phyloP scores from a whole-genome alignment of 2,888 invertebrate genomes.

The Magallana nippona region DNA sequence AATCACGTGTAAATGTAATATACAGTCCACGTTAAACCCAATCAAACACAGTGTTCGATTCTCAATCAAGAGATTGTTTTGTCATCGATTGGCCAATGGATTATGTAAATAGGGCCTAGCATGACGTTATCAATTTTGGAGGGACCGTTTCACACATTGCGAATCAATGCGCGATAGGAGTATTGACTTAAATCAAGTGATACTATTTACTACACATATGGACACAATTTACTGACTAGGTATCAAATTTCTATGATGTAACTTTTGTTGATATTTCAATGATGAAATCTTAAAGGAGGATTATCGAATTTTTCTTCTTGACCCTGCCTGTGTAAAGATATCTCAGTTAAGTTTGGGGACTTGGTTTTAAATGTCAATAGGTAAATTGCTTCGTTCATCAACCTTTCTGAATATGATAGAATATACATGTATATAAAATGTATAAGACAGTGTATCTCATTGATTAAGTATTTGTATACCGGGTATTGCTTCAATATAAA shows the following conservation, averaged over 20 bases:
- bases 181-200: conserved; percentile 5
- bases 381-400: too few relatives aligned
- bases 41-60: neutral
- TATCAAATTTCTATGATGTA: conserved; percentile 8
- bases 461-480: too few relatives aligned
- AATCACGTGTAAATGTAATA: neutral
- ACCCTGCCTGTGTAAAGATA: neutral
- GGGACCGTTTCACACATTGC: conserved; percentile 10
- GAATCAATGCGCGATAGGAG: conserved; percentile 4
- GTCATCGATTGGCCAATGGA: neutral
- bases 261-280: neutral
- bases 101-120: neutral
- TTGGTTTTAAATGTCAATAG: too few relatives aligned
- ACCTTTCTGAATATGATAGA: too few relatives aligned
- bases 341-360: neutral
- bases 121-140: conserved; percentile 25
- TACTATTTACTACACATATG: neutral
- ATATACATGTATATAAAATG: too few relatives aligned
- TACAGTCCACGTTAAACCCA: neutral
- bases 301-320: neutral
- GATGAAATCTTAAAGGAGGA: neutral
- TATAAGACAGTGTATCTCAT: too few relatives aligned
- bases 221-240: neutral
- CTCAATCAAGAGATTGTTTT: neutral
- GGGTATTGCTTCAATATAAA: too few relatives aligned